Base-by-base conservation (phyloP, 2,797 vertebrate species). In the Coracias cyanogaster region DNA sequence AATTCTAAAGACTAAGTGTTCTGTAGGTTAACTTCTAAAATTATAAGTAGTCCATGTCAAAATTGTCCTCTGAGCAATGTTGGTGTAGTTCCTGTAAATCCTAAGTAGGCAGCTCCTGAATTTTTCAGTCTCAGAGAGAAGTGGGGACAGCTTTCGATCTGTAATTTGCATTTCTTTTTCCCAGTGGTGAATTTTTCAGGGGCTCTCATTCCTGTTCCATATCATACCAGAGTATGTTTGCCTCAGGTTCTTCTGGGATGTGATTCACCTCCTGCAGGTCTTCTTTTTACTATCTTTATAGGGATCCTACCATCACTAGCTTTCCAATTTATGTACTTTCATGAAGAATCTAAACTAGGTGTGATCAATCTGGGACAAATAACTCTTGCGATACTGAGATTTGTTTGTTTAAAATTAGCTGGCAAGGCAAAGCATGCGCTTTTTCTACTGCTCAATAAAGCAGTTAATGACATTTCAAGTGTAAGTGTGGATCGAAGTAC, bases 371-470 rank as follows among this genome's bases (percentile, higher is more conserved):
- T 70, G 69, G 52, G 57, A 82, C 48, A 90, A 84, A 54, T 72
- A 89, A 82, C 10, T 69, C 29, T 7, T 69, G 17, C 58, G 76
- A 76, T 25, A 41, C 11, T 21, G 67, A 69, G 28, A 60, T 41
- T 74, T 57, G 39, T 49, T 76, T 91, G 46, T 70, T 92, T 87
- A 62, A 70, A 70, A 49, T 61, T 22, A 49, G 10, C 43, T 82
- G 49, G 64, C 37, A 85, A 69, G 54, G 41, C 10, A 18, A 58
- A 91, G 35, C 29, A 35, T n/a, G 41, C 33, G 15, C 10, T 14
- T 64, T 74, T 60, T 84, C 77, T n/a, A 43, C 54, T 93, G 49
- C 60, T 94, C 77, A 79, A 26, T 83, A 94, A 90, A 94, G 55
- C 48, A 82, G 54, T 89, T 91, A 67, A 82, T 96, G 8, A 29